Evolutionary conservation across 2,888 invertebrate genomes (phyloP), one percentile per base, ranked within the genome.

Genomic region (Dexiosoma caninum): DNA sequence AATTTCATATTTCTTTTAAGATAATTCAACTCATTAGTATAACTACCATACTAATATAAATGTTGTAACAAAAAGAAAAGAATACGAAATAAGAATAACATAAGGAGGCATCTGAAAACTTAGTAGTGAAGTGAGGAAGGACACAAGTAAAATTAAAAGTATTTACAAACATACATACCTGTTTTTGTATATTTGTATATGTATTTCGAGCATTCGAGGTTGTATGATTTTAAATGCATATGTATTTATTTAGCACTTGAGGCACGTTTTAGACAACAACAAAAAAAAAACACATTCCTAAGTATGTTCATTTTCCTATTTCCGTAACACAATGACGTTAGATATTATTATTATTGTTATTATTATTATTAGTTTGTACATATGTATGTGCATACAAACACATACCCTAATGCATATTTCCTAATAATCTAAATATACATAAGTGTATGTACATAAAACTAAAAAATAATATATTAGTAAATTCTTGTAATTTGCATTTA

Each of bases 1-100:
- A 67, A 67, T 83, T 55, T 44, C 30, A 30, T 40, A 12, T 62
- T 72, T 40, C 12, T 67, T 72, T 59, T 67, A n/a, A 59, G 82
- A 83, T 82, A 82, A 81, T 79, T 81, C 78, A 72, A 83, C 83
- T 83, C 83, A 83, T 83, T 83, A 83, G 80, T 83, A 72, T 62
- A 81, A 81, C 80, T 76, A 69, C 71, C 67, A 62, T 57, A 72
- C 80, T 76, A 81, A 81, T 81, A 81, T 64, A 69, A 81, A 81
- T 46, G 72, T 53, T 44, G 35, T 59, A 51, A 59, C 9, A 40
- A 51, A 23, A 59, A 59, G 37, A 62, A 69, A 49, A n/a, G 32
- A 44, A 75, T 27, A 70, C 42, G 59, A 75, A 75, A 51, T 70
- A 75, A 70, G 67, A 75, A 80, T 64, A 71, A 66, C 59, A 60